Percentiles rank a stretch among this genome's conserved stretches.
phyloP scores from a whole-genome alignment of 2,113 vertebrate species.

The Oplegnathus fasciatus region DNA sequence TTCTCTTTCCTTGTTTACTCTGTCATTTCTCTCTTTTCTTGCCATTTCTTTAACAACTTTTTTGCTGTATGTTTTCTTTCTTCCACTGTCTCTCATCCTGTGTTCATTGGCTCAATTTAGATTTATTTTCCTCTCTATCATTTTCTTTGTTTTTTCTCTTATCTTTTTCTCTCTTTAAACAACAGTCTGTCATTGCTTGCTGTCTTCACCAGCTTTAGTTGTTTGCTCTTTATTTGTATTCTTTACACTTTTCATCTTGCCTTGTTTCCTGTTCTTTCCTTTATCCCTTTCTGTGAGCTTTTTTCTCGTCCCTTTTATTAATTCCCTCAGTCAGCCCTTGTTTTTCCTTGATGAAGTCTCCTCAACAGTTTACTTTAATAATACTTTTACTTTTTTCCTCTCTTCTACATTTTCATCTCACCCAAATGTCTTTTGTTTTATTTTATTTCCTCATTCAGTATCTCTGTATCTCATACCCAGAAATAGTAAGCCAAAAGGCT shows the following conservation, averaged over 20 bases:
- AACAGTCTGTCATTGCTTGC: background rate
- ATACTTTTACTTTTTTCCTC: background rate
- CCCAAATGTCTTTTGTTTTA: background rate
- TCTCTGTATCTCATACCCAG: background rate
- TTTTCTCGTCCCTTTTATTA: background rate
- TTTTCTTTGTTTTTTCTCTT: background rate
- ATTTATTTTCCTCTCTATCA: background rate
- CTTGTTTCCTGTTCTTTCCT: slow-evolving; percentile 18
- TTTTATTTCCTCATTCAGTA: background rate
- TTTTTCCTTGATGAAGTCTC: background rate
- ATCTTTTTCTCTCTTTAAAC: slow-evolving; percentile 1
- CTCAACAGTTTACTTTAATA: background rate
- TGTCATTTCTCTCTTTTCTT: background rate
- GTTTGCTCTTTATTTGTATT: background rate
- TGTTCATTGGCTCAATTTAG: background rate
- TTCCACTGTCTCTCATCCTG: background rate
- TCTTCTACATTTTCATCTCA: background rate
- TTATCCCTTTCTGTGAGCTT: background rate
- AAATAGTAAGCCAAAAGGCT: background rate
- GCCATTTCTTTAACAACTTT: background rate
- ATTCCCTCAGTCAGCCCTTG: slow-evolving; percentile 1
- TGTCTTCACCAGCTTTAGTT: background rate
- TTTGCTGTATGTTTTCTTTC: background rate
- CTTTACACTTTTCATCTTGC: background rate
- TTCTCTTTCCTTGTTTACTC: slow-evolving; percentile 9